These are phyloP conservation scores for Chaetops frenatus DNA, from an alignment of 2,113 vertebrate species.

Conservation along the genomic window DNA sequence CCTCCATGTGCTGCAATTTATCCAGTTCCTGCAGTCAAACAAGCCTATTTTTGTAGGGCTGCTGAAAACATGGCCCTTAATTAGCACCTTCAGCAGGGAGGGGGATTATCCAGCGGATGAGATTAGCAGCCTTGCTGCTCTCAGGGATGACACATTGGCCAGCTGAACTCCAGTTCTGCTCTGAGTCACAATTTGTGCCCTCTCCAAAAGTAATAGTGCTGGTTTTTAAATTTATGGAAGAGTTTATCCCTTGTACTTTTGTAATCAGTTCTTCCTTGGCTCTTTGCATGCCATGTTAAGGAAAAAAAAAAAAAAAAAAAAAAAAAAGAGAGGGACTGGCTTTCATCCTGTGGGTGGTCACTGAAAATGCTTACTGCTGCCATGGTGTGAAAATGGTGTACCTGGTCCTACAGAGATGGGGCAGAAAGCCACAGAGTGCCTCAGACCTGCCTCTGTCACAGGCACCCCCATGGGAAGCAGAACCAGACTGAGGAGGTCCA, in stretches of 20 bases:
- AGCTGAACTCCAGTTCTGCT: not conserved
- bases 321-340: not conserved
- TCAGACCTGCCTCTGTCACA: not conserved
- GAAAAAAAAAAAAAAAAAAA: not conserved
- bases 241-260: not conserved
- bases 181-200: not conserved
- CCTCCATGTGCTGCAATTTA: not conserved
- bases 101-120: not conserved
- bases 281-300: not conserved
- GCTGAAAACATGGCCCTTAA: not conserved
- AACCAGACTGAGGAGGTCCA: not conserved
- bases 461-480: not conserved
- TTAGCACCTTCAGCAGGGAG: not conserved
- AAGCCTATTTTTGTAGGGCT: not conserved
- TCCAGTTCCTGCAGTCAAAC: not conserved
- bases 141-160: not conserved
- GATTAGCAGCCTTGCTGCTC: not conserved
- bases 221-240: not conserved
- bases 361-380: not conserved
- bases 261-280: not conserved
- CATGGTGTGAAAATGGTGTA: not conserved
- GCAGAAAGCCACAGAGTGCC: not conserved
- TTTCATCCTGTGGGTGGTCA: not conserved
- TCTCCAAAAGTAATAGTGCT: not conserved
- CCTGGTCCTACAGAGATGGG: not conserved